A percentile compares a stretch with the other conserved stretches of the same genome.
phyloP scores from a whole-genome alignment of 2,797 vertebrate genomes.

The Aviceda cuculoides region DNA sequence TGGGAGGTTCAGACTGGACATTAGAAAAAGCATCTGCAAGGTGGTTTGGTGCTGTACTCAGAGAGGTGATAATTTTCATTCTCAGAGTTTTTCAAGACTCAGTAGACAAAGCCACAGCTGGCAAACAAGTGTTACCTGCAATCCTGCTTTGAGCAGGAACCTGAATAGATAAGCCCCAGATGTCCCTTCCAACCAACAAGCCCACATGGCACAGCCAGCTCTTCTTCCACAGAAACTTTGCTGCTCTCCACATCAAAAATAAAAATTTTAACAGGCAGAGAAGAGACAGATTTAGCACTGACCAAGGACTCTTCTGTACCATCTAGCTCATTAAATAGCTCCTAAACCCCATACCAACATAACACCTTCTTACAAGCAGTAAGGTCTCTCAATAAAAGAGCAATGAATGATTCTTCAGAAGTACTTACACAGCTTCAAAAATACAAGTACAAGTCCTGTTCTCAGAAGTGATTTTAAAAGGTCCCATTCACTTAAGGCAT shows the following conservation, averaged over 20 bases:
- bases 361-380: not conserved
- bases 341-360: not conserved
- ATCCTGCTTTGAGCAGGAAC: not conserved
- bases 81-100: not conserved
- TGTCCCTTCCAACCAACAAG: not conserved
- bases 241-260: not conserved
- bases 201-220: not conserved
- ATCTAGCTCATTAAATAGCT: not conserved
- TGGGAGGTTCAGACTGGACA: not conserved
- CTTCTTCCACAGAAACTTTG: not conserved
- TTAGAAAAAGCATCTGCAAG: not conserved
- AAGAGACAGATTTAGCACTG: not conserved
- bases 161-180: not conserved
- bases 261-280: not conserved
- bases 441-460: not conserved
- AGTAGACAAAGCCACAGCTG: not conserved
- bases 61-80: not conserved
- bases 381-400: not conserved
- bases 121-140: rapidly evolving
- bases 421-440: not conserved
- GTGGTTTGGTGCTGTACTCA: not conserved
- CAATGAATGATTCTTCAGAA: not conserved
- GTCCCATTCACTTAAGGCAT: not conserved
- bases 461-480: not conserved
- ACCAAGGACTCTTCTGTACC: not conserved